Conservation (phyloP, 2,888 invertebrate genomes). For the Esperia sulphurella region DNA sequence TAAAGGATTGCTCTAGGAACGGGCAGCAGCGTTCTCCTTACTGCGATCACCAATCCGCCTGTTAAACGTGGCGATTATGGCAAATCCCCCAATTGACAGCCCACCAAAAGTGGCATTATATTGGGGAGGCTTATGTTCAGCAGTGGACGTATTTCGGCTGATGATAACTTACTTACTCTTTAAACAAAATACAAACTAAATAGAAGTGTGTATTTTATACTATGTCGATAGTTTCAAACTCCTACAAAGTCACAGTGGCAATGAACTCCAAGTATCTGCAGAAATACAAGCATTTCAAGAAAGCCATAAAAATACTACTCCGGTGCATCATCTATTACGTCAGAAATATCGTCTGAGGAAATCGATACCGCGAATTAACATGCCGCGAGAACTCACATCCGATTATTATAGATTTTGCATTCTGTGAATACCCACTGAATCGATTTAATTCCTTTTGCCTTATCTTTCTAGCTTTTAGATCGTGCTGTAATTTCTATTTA, state of each 20-base stretch:
- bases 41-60: too few relatives aligned
- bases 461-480: background rate
- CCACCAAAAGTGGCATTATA: too few relatives aligned
- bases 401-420: slow-evolving; percentile 5
- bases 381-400: background rate
- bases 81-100: too few relatives aligned
- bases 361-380: background rate
- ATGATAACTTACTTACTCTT: too few relatives aligned
- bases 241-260: background rate
- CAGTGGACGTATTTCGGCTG: too few relatives aligned
- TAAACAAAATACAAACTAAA: too few relatives aligned
- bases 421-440: background rate
- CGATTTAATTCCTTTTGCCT: background rate
- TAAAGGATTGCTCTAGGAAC: too few relatives aligned
- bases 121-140: too few relatives aligned
- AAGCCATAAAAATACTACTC: slow-evolving; percentile 2
- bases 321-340: slow-evolving; percentile 1
- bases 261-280: background rate
- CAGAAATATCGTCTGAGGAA: slow-evolving; percentile 2
- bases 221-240: background rate
- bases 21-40: too few relatives aligned
- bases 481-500: background rate
- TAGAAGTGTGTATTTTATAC: too few relatives aligned
- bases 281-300: slow-evolving; percentile 6
- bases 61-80: too few relatives aligned